A percentile compares a stretch with the other conserved stretches of the same genome.
Evolutionary conservation across 2,113 vertebrate genomes (phyloP).

Genomic region (Rhinoderma darwinii): DNA sequence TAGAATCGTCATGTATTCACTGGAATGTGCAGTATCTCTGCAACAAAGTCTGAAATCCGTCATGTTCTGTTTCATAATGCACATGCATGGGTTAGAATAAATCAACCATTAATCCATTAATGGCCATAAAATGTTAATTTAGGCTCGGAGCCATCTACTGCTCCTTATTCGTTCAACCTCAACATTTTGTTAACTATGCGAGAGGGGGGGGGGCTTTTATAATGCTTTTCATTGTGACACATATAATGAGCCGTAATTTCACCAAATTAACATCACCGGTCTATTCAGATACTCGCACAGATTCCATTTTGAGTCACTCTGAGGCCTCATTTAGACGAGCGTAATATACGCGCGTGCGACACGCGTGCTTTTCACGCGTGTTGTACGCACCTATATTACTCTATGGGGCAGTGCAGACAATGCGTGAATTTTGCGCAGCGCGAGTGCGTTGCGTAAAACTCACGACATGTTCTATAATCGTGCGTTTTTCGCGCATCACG

Average conservation of each 20-base stretch:
- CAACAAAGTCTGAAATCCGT: background rate
- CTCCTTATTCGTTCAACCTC: background rate
- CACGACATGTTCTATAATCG: too few relatives aligned
- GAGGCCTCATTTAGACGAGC: too few relatives aligned
- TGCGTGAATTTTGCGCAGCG: too few relatives aligned
- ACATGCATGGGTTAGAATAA: constrained; percentile 5
- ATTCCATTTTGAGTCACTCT: background rate
- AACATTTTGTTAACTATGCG: background rate
- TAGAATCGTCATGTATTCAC: background rate
- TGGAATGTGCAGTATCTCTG: background rate
- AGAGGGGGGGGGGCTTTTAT: background rate
- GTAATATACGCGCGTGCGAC: too few relatives aligned
- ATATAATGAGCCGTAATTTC: background rate
- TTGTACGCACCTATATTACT: too few relatives aligned
- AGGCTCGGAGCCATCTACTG: background rate
- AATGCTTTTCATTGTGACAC: background rate
- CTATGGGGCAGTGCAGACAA: too few relatives aligned
- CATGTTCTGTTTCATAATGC: background rate
- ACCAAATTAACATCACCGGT: constrained; percentile 1
- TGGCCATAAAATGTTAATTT: constrained; percentile 4
- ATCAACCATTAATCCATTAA: constrained; percentile 8
- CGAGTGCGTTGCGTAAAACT: too few relatives aligned
- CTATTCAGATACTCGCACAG: background rate
- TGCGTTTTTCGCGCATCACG: too few relatives aligned
- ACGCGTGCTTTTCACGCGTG: too few relatives aligned